These are phyloP conservation scores for Nemapogon koenigi DNA, from an alignment of 2,888 invertebrate genomes.

Conservation along the genomic window DNA sequence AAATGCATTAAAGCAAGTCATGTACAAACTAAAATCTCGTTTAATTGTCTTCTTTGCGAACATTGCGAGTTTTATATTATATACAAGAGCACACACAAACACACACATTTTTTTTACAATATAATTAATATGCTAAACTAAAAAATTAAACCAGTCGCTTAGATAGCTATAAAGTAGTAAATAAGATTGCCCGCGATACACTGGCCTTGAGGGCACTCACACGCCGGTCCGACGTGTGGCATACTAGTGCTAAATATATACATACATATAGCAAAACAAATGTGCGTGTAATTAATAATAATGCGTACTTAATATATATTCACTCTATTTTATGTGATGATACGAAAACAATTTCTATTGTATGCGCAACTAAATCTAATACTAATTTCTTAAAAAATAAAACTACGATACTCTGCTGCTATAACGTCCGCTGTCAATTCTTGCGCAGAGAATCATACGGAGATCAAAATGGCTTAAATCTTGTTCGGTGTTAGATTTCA, in stretches of 20 bases:
- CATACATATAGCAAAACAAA: no score
- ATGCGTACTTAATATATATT: no score
- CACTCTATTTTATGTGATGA: no score
- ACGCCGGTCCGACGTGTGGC: not conserved
- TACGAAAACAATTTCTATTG: no score
- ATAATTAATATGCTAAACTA: constrained; percentile 53
- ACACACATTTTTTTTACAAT: constrained; percentile 60
- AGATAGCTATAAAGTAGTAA: constrained; percentile 55
- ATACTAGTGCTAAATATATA: no score
- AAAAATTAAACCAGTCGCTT: constrained; percentile 60
- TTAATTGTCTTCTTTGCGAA: no score
- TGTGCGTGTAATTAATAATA: no score
- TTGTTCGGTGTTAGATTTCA: constrained; percentile 27
- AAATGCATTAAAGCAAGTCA: no score
- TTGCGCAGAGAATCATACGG: constrained; percentile 33
- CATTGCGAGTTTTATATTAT: no score
- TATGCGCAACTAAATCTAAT: not conserved
- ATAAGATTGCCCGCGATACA: constrained; percentile 56
- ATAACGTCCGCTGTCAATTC: constrained; percentile 13
- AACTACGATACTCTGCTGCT: constrained; percentile 1
- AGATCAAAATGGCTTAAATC: constrained; percentile 57
- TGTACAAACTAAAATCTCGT: no score
- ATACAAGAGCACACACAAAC: constrained; percentile 51
- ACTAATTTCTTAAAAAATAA: constrained; percentile 5
- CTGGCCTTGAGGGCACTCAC: constrained; percentile 44